Percentiles rank a stretch among this genome's conserved stretches.
Evolutionary conservation across 2,797 vertebrate species (phyloP).

Genomic region (Phylloscopus collybita): DNA sequence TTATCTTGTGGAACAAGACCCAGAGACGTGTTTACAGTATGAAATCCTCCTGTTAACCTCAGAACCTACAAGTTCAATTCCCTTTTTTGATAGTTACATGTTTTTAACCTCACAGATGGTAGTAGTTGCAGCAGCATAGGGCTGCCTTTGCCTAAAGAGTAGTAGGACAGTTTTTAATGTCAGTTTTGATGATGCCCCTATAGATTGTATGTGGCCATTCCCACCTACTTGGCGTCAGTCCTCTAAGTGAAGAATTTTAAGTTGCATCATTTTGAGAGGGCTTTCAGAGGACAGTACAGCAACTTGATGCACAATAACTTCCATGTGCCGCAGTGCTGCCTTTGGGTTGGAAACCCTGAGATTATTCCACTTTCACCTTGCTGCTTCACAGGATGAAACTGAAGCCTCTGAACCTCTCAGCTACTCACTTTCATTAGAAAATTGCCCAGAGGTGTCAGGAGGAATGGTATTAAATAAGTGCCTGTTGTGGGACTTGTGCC

Average conservation of each 20-base stretch:
- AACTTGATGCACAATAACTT: background rate
- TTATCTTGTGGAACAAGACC: rapidly evolving
- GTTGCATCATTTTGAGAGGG: background rate
- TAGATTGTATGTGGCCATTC: background rate
- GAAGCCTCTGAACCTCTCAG: background rate
- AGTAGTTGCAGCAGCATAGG: background rate
- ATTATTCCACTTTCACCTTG: background rate
- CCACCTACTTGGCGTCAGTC: background rate
- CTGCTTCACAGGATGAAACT: background rate
- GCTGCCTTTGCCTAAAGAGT: background rate
- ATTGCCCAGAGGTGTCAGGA: background rate
- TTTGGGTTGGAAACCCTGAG: background rate
- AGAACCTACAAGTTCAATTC: background rate
- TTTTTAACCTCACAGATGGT: too few relatives aligned
- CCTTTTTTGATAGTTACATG: rapidly evolving
- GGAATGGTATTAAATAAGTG: background rate
- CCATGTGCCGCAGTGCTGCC: background rate
- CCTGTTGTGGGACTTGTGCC: background rate
- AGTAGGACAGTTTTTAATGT: background rate
- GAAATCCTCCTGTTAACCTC: background rate
- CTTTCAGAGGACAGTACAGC: background rate
- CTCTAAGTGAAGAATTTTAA: background rate
- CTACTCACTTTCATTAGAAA: background rate
- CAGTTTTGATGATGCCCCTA: background rate
- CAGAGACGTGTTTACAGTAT: background rate